These are phyloP conservation scores for Centroberyx gerrardi DNA, from an alignment of 2,797 vertebrate genomes.

Conservation along the genomic window DNA sequence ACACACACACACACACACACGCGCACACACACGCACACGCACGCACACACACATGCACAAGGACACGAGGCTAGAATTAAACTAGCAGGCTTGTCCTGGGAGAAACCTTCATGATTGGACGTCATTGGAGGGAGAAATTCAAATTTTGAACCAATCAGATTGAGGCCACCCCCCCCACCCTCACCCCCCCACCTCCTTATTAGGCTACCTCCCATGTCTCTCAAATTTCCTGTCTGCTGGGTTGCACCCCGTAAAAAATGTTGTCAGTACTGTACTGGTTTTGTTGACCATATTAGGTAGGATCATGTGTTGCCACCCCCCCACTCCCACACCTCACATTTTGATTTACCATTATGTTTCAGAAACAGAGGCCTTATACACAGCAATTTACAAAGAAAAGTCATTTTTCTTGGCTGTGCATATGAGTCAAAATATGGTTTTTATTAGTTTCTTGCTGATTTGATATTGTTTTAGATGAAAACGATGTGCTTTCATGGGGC, in stretches of 20 bases:
- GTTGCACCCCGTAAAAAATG: constrained; percentile 73
- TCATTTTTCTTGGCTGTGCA: constrained; percentile 14
- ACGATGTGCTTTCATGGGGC: neutral
- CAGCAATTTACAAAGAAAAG: constrained; percentile 15
- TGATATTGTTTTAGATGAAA: constrained; percentile 3
- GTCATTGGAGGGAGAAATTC: constrained; percentile 80
- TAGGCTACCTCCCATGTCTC: constrained; percentile 80
- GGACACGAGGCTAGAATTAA: constrained; percentile 67
- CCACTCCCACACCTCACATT: constrained; percentile 39
- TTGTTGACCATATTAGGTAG: constrained; percentile 87
- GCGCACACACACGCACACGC: constrained; percentile 19
- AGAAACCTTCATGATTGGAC: constrained; percentile 79
- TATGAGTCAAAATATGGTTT: neutral
- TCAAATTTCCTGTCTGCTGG: constrained; percentile 77
- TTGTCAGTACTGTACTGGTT: constrained; percentile 78
- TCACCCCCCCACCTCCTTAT: constrained; percentile 71
- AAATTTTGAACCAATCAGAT: constrained; percentile 83
- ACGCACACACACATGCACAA: constrained; percentile 25
- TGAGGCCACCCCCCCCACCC: constrained; percentile 43
- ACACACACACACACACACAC: constrained; percentile 17
- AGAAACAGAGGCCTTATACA: constrained; percentile 64
- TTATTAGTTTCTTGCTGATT: neutral
- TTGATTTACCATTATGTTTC: constrained; percentile 58
- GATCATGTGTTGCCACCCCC: constrained; percentile 70
- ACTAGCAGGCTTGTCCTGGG: constrained; percentile 57